phyloP scores from a whole-genome alignment of 2,888 invertebrate genomes.

The Aphrophora alni region DNA sequence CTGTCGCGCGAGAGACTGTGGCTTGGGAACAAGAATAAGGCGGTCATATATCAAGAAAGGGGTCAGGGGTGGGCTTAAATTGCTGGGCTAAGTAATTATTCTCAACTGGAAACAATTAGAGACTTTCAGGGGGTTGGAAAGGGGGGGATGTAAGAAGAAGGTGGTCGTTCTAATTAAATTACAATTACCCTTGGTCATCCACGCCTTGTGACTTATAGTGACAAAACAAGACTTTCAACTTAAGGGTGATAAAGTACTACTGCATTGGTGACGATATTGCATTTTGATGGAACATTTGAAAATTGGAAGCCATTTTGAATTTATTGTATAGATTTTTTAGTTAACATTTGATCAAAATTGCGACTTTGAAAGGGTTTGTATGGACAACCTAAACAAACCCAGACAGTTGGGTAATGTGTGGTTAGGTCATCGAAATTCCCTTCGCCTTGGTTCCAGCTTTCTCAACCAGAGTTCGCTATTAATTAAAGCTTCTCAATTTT shows the following conservation, averaged over 20 bases:
- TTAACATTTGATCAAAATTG: no score
- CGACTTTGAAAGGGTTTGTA: no score
- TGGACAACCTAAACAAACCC: no score
- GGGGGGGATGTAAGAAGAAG: background rate
- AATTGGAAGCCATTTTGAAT: no score
- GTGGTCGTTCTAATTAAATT: background rate
- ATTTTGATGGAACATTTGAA: no score
- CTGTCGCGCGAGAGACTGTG: background rate
- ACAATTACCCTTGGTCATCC: background rate
- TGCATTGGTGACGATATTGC: no score
- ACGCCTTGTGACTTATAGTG: background rate
- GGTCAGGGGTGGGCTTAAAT: background rate
- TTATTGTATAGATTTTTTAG: no score
- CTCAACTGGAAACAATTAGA: slow-evolving; percentile 4
- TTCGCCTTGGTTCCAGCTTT: no score
- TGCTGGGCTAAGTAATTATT: background rate
- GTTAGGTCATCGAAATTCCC: no score
- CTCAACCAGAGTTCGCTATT: no score
- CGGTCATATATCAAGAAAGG: background rate
- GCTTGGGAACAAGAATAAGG: background rate
- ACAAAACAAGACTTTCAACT: background rate
- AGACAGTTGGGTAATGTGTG: no score
- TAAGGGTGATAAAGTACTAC: background rate
- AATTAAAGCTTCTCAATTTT: no score
- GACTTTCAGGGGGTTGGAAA: background rate